Evolutionary conservation across 2,888 invertebrate genomes (phyloP).

Genomic region (Sminthurinus aureus): DNA sequence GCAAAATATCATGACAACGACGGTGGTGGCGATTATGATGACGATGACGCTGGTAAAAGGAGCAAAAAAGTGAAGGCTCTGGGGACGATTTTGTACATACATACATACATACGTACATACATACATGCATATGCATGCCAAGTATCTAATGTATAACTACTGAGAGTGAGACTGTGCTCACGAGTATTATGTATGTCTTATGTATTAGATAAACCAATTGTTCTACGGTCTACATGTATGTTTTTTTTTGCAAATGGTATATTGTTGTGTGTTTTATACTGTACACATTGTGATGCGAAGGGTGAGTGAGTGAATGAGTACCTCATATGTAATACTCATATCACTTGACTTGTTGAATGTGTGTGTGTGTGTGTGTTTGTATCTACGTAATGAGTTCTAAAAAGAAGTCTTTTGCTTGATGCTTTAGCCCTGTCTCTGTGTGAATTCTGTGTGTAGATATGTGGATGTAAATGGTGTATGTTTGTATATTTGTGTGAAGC

Average conservation of each 20-base stretch:
- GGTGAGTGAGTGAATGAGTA: background rate
- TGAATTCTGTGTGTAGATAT: background rate
- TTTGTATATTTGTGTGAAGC: background rate
- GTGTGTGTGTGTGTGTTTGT: background rate
- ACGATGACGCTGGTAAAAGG: slow-evolving; percentile 13
- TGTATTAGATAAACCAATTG: slow-evolving; percentile 13
- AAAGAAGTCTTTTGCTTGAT: background rate
- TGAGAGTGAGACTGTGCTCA: background rate
- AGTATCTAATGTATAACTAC: background rate
- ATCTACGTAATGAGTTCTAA: slow-evolving; percentile 15
- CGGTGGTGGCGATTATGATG: background rate
- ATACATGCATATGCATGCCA: no score
- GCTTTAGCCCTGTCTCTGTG: slow-evolving; percentile 15
- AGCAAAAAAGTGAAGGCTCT: slow-evolving; percentile 20
- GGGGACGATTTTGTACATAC: slow-evolving; percentile 11
- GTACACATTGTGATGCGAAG: background rate
- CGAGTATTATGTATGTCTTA: background rate
- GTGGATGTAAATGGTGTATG: background rate
- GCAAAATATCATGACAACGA: background rate
- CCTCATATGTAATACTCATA: slow-evolving; percentile 2
- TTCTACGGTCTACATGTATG: background rate
- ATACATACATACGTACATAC: no score
- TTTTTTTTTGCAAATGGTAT: background rate
- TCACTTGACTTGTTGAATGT: background rate
- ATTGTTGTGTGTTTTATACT: background rate